These are phyloP conservation scores for Apeltes quadracus DNA, from an alignment of 2,113 vertebrate genomes.

Conservation along the genomic window DNA sequence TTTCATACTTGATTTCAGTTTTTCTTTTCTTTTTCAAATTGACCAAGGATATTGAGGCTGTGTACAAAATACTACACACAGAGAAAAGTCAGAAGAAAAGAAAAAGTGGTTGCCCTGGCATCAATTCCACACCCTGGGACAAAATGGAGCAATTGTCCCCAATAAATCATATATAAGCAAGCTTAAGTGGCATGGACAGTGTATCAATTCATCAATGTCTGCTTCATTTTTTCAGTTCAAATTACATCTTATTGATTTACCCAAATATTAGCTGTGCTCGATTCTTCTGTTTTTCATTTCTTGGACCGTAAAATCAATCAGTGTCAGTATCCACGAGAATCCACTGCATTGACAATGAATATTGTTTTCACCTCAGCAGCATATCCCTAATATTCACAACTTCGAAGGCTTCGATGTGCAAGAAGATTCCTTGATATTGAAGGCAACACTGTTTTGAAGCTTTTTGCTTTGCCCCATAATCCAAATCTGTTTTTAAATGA, in stretches of 20 bases:
- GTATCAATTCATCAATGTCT: slow-evolving; percentile 1
- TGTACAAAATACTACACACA: background rate
- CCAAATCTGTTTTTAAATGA: background rate
- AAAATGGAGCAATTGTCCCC: background rate
- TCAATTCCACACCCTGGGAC: background rate
- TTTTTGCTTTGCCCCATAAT: background rate
- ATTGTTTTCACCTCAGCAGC: background rate
- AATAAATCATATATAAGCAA: background rate
- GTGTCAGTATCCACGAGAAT: background rate
- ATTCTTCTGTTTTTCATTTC: background rate
- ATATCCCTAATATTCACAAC: background rate
- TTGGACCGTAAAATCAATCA: background rate
- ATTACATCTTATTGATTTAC: slow-evolving; percentile 4
- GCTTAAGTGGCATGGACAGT: background rate
- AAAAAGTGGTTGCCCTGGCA: background rate
- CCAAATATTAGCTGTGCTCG: background rate
- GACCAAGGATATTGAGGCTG: background rate
- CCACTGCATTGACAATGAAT: background rate
- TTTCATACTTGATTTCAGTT: background rate
- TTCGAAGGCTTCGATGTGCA: background rate
- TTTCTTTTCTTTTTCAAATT: background rate
- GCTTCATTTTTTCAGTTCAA: background rate
- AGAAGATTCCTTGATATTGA: background rate
- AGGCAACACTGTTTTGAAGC: background rate
- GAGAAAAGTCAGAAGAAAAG: slow-evolving; percentile 4